Conservation (phyloP, 2,113 vertebrate genomes). For the Hippocampus abdominalis region DNA sequence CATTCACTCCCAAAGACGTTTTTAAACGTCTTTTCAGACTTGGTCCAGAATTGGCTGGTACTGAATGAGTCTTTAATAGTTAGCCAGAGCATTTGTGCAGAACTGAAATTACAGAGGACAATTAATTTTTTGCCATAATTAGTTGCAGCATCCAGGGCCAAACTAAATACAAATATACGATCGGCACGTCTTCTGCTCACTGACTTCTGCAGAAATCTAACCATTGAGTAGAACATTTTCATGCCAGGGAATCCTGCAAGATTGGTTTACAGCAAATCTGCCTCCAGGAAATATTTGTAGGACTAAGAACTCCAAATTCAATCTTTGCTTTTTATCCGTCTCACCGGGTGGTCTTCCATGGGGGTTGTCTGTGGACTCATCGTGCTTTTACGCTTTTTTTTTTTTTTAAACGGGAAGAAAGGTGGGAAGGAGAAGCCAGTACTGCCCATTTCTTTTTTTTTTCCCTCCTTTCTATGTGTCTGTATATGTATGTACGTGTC, state of each 20-base stretch:
- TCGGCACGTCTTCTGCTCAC: slow-evolving; percentile 1
- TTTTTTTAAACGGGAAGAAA: neutral
- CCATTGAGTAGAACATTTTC: neutral
- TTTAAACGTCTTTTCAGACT: too few species aligned
- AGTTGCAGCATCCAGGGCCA: too few species aligned
- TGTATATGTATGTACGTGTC: slow-evolving; percentile 70
- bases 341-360: slow-evolving; percentile 41
- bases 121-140: neutral
- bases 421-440: slow-evolving; percentile 21
- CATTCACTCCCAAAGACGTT: too few species aligned
- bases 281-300: slow-evolving; percentile 29
- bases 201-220: neutral
- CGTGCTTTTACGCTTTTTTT: neutral
- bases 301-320: slow-evolving; percentile 44
- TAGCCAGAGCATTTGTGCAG: neutral
- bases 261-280: slow-evolving; percentile 18
- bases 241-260: neutral
- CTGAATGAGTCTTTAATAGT: too few species aligned
- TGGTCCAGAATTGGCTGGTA: too few species aligned
- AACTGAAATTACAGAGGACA: neutral
- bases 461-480: slow-evolving; percentile 48
- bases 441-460: slow-evolving; percentile 45
- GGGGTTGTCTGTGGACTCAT: slow-evolving; percentile 11
- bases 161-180: slow-evolving; percentile 1
- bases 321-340: slow-evolving; percentile 11